These are phyloP conservation scores for Brachionus asplanchnoidis DNA, from an alignment of 1,140 invertebrate genomes.

Conservation along the genomic window DNA sequence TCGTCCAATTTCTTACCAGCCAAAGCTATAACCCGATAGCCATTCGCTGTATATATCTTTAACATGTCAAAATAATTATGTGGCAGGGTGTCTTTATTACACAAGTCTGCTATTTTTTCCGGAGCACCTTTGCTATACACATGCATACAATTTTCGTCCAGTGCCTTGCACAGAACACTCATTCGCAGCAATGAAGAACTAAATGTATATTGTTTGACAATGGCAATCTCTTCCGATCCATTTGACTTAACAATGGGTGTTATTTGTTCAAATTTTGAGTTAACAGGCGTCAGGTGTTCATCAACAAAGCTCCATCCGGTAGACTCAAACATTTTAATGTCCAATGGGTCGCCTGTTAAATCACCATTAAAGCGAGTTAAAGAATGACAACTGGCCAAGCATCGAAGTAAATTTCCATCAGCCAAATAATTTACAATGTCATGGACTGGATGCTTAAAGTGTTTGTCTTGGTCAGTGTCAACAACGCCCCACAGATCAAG, in stretches of 20 bases:
- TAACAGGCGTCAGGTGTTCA: slow-evolving; percentile 63
- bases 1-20: slow-evolving; percentile 53
- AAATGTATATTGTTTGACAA: slow-evolving; percentile 87
- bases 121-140: slow-evolving; percentile 88
- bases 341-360: slow-evolving; percentile 82
- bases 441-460: slow-evolving; percentile 14
- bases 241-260: slow-evolving; percentile 16
- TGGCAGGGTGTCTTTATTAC: slow-evolving; percentile 49
- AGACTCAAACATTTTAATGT: slow-evolving; percentile 70
- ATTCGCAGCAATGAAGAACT: slow-evolving; percentile 81
- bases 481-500: slow-evolving; percentile 83
- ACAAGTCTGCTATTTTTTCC: slow-evolving; percentile 73
- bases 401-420: slow-evolving; percentile 44
- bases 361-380: slow-evolving; percentile 75
- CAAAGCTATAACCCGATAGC: slow-evolving; percentile 58
- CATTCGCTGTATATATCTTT: slow-evolving; percentile 56
- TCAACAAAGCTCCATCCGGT: slow-evolving; percentile 69
- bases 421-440: background rate
- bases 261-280: slow-evolving; percentile 58
- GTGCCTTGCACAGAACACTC: slow-evolving; percentile 72
- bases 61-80: slow-evolving; percentile 52
- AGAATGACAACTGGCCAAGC: slow-evolving; percentile 80
- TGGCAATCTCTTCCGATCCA: slow-evolving; percentile 68
- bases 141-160: slow-evolving; percentile 66
- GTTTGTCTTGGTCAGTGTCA: slow-evolving; percentile 51